Evolutionary conservation across 1,140 invertebrate species (phyloP), one percentile per base, ranked within the genome.

Genomic region (Laodelphax striatellus): DNA sequence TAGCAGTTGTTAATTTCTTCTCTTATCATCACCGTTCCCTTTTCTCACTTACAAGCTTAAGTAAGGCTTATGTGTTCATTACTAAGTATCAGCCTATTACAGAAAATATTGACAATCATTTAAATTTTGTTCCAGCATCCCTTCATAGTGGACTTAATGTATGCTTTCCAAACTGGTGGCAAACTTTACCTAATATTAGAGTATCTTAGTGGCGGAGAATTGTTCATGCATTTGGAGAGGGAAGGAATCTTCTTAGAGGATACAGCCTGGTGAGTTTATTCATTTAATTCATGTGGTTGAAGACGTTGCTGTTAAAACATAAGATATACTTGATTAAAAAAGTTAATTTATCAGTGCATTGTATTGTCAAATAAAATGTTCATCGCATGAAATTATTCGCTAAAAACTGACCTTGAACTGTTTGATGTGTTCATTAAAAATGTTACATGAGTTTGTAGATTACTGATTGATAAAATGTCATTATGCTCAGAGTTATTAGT

Each of bases 191-290:
- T 99, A 69, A 97, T 99, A 70, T 79, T 99, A 73, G 97, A 99
- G 78, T 99, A 97, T 79, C 80, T 99, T 64, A 92, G 90, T 74
- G 97, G 97, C 24, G 97, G 97, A 43, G 97, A 99, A 77, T 77
- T 99, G 22, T 99, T 99, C 73, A 98, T 94, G 82, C 94, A 98
- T 76, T 81, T 99, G 67, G 95, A 99, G 77, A 81, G 91, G 66
- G 95, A 99, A 77, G 96, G 96, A 57, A 97, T 99, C 67, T 97
- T 99, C 75, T 79, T 98, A 69, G 97, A 99, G 78, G 95, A 99
- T 67, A 94, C 91, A 58, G 94, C 95, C 57, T 92, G 90, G 90
- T 94, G 80, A 76, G 73, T 21, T 52, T 22, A 42, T 28, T 28
- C 24, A 28, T 28, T 28, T 21, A 14, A 11, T 38, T 28, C 24